These are phyloP conservation scores for Meteorus cinctellus DNA, from an alignment of 2,888 invertebrate genomes.

Conservation along the genomic window DNA sequence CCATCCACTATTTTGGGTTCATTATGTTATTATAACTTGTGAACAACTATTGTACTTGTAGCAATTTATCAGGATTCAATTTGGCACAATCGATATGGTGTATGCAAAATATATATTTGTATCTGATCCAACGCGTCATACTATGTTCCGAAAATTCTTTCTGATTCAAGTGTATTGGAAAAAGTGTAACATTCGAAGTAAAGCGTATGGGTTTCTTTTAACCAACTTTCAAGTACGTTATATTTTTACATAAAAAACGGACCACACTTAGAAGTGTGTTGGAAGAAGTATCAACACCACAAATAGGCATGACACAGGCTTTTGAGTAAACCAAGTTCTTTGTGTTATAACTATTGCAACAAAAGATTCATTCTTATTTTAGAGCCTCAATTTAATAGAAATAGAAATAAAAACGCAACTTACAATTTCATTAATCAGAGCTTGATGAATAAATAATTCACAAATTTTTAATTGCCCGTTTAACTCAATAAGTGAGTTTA, in stretches of 20 bases:
- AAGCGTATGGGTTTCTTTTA: no score
- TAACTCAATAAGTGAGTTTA: not conserved
- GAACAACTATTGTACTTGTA: slow-evolving; percentile 32
- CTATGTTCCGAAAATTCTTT: not conserved
- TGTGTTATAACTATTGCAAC: no score
- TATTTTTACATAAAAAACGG: no score
- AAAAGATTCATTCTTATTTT: not conserved
- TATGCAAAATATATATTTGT: not conserved
- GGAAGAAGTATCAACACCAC: no score
- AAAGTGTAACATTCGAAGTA: no score
- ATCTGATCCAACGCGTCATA: not conserved
- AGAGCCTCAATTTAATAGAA: not conserved
- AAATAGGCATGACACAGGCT: no score
- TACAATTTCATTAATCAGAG: not conserved
- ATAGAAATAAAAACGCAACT: not conserved
- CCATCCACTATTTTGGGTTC: slow-evolving; percentile 31
- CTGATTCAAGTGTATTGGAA: not conserved
- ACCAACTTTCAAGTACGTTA: no score
- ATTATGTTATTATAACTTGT: slow-evolving; percentile 34
- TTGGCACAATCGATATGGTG: not conserved
- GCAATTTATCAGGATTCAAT: slow-evolving; percentile 6
- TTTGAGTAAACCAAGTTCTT: no score
- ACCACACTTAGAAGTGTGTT: no score
- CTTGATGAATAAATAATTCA: not conserved
- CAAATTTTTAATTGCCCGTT: not conserved